Evolutionary conservation across 2,888 invertebrate genomes (phyloP), one percentile per base, ranked within the genome.

Genomic region (Diloba caeruleocephala): DNA sequence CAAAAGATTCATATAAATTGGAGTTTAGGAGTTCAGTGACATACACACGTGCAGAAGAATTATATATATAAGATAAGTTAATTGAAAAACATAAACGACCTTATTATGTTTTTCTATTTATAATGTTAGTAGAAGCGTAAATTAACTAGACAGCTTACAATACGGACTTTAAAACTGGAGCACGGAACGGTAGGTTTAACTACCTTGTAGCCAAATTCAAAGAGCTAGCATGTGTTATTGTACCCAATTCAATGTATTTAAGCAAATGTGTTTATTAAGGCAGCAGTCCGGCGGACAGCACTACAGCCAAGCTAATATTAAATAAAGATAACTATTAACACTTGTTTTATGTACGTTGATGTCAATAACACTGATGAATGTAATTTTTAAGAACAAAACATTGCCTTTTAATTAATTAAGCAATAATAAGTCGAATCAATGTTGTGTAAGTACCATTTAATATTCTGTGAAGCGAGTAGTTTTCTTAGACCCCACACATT

Each of bases 241-340:
- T 28, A 46, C 38, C 38, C 39, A 41, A 50, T 50, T 38, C 45
- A 46, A 44, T 44, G 49, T 66, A 55, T 66, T 43, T 66, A 50
- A 60, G 43, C 29, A 23, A 50, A 51, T 57, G 50, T 56, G 58
- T 50, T 61, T 62, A 58, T 46, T 71, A 68, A 71, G 51, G 45
- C 55, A 62, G 51, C 62, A 62, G 44, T 68, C 68, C 69, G 53
- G 53, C 57, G 58, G 33, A 29, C 33, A 36, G 26, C 13, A 43
- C 21, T 25, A 39, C 54, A 36, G 51, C 39, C 10, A 49, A 52
- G 23, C 45, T 54, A 29, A 43, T 37, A 7, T 49, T 57, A 43
- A 51, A 43, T 53, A 66, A 61, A 53, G 44, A 41, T 50, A 44
- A 59, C 53, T 50, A 43, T 57, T 44, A 36, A 50, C 44, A 43